phyloP scores from a whole-genome alignment of 2,888 invertebrate species.

The Seira ritae region DNA sequence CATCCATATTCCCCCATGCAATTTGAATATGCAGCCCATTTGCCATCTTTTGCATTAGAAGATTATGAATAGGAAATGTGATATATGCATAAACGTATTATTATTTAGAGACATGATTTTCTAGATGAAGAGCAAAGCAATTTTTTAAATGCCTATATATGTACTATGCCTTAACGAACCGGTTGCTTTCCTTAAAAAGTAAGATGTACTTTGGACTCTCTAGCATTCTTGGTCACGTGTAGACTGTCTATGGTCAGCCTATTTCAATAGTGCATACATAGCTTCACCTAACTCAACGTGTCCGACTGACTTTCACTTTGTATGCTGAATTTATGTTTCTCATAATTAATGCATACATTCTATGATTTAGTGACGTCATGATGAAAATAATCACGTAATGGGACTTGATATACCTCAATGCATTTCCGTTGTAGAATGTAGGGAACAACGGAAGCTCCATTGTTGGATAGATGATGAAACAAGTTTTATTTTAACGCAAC shows the following conservation, averaged over 20 bases:
- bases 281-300: background rate
- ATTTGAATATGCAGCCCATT: no score
- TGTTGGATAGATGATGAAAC: constrained; percentile 41
- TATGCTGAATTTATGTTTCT: constrained; percentile 12
- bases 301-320: constrained; percentile 45
- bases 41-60: no score
- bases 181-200: constrained; percentile 14
- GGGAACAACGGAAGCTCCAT: background rate
- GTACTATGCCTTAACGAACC: background rate
- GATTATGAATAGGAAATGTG: no score
- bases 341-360: background rate
- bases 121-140: no score
- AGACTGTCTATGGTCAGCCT: no score
- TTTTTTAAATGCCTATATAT: no score
- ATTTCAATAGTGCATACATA: background rate
- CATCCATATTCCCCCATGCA: no score
- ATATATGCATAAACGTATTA: no score
- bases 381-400: background rate
- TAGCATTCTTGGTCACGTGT: background rate
- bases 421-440: background rate
- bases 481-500: constrained; percentile 50
- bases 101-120: no score
- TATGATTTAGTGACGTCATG: constrained; percentile 15
- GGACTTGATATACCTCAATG: background rate
- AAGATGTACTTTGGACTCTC: constrained; percentile 13